A percentile compares a stretch with the other conserved stretches of the same genome.
phyloP scores from a whole-genome alignment of 2,113 vertebrate genomes.

The Stomatorhinus ivindoensis region DNA sequence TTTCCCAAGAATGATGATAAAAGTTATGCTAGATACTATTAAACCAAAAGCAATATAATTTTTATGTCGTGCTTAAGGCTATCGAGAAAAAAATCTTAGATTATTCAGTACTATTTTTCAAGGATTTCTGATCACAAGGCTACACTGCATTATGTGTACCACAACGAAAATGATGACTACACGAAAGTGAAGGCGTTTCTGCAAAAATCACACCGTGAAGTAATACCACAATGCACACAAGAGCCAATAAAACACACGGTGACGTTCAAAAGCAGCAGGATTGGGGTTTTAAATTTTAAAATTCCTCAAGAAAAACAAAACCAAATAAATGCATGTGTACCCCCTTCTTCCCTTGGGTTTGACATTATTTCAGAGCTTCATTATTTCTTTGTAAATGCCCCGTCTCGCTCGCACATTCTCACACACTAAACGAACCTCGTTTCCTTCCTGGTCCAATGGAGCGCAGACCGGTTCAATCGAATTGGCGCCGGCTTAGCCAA shows the following conservation, averaged over 20 bases:
- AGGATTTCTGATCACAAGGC: neutral
- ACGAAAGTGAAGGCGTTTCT: neutral
- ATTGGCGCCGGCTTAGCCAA: conserved; percentile 55
- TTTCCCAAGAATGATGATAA: neutral
- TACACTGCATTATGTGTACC: neutral
- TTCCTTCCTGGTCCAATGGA: conserved; percentile 60
- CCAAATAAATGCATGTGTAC: neutral
- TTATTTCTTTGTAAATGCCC: conserved; percentile 25
- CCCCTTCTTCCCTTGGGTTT: neutral
- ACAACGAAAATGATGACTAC: neutral
- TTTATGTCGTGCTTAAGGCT: neutral
- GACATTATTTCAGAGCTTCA: neutral
- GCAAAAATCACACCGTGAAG: neutral
- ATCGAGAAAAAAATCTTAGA: neutral
- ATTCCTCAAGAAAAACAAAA: neutral
- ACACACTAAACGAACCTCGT: conserved; percentile 53
- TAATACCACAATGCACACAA: neutral
- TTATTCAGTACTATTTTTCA: neutral
- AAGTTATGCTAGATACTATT: neutral
- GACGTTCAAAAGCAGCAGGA: neutral
- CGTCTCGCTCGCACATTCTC: conserved; percentile 61
- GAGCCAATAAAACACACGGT: neutral
- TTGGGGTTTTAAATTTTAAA: neutral
- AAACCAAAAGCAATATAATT: neutral
- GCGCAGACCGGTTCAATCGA: conserved; percentile 56